Base-by-base conservation (phyloP, 2,888 invertebrate genomes). In the Limnephilus rhombicus region DNA sequence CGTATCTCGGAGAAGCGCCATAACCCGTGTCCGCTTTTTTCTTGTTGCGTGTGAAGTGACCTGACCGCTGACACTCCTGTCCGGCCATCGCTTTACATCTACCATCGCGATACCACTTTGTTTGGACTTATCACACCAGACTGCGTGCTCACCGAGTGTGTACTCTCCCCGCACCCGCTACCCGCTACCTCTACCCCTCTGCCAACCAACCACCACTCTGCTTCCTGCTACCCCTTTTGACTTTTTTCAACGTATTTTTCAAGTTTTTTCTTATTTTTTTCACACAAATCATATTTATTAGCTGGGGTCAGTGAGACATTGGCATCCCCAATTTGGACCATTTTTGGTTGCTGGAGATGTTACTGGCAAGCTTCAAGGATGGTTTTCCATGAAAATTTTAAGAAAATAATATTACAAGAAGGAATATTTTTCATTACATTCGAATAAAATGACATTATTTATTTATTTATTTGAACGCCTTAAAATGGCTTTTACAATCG, bases 21-120 rank as follows among this genome's bases (percentile, higher is more conserved):
- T 89, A 89, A 85, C 91, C 88, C 53, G 83, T 83, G 88, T 91
- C 87, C 81, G 91, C 87, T 87, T 91, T 91, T 91, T 91, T 91
- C 91, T 89, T 88, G 81, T 91, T 89, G 91, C 91, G 91, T 91
- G 91, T 85, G 88, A 91, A 89, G 87, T 68, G 89, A 91, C 87
- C 87, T 89, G 91, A 37, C 87, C 91, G 91, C 87, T 86, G 91
- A 91, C 91, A 91, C 89, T 90, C 85, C 85, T 89, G 91, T 91
- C 91, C 91, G 91, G 91, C 89, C 89, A 82, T 91, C 80, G 89
- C 89, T 91, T 91, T 91, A 88, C 82, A 89, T 91, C 91, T 89
- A 12, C 87, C 87, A 91, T 91, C 91, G 83, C 86, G 89, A 91
- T 91, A 89, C 91, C 88, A 89, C 88, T 89, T 89, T 89, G 88